These are phyloP conservation scores for Pangasius mekongensis DNA, from an alignment of 2,797 vertebrate genomes.

Conservation along the genomic window DNA sequence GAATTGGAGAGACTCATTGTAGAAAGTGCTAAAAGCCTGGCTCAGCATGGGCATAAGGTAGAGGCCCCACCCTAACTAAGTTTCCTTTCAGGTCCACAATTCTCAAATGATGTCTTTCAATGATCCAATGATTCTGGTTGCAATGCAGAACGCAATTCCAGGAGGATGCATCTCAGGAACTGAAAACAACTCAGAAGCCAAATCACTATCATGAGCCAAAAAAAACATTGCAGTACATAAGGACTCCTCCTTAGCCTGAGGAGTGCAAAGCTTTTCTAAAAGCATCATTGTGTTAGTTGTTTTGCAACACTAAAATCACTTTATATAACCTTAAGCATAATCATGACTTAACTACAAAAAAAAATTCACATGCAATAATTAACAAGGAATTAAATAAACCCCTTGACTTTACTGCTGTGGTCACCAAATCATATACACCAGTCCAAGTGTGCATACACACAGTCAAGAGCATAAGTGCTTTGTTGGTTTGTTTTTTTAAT, in stretches of 20 bases:
- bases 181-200: slow-evolving; percentile 16
- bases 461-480: not conserved
- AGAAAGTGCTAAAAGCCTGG: not conserved
- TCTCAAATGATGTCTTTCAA: slow-evolving; percentile 8
- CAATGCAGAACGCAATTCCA: not conserved
- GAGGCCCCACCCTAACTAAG: not conserved
- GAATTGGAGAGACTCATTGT: not conserved
- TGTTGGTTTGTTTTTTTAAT: not conserved
- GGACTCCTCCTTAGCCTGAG: not conserved
- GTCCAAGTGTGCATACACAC: not conserved
- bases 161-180: not conserved
- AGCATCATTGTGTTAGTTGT: not conserved
- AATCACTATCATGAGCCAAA: not conserved
- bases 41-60: not conserved
- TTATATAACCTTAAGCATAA: slow-evolving; percentile 9
- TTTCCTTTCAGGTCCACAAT: not conserved
- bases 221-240: not conserved
- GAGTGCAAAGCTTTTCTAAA: not conserved
- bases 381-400: not conserved
- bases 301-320: not conserved
- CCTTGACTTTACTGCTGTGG: not conserved
- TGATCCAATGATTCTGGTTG: slow-evolving; percentile 1
- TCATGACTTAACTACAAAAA: not conserved
- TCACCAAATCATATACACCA: not conserved
- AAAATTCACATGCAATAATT: not conserved